Evolutionary conservation across 2,888 invertebrate species (phyloP).

Genomic region (Noctua janthina): DNA sequence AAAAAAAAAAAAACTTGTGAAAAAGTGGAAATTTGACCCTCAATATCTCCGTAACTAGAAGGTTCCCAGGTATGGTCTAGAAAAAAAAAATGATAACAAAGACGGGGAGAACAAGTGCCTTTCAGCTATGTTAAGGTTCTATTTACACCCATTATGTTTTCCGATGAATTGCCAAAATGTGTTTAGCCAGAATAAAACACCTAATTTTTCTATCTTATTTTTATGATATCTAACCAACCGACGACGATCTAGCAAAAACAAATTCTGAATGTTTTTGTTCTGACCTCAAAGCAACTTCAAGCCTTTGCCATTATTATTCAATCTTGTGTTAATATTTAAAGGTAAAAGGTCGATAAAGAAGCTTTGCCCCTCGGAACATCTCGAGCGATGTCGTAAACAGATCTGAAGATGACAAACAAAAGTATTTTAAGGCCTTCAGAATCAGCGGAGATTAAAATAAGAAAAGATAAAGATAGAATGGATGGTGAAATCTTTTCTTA

Average conservation of each 20-base stretch:
- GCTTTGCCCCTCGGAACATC: slow-evolving; percentile 27
- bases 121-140: too few species aligned
- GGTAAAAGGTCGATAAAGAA: slow-evolving; percentile 38
- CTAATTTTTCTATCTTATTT: background rate
- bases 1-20: too few species aligned
- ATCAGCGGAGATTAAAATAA: slow-evolving; percentile 52
- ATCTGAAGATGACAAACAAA: slow-evolving; percentile 56
- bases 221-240: slow-evolving; percentile 5
- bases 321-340: slow-evolving; percentile 53
- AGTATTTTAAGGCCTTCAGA: slow-evolving; percentile 40
- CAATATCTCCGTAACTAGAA: too few species aligned
- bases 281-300: slow-evolving; percentile 25
- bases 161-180: too few species aligned
- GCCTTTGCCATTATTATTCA: slow-evolving; percentile 47
- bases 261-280: slow-evolving; percentile 15
- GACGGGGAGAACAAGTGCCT: too few species aligned
- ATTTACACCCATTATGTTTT: too few species aligned
- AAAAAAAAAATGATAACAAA: too few species aligned
- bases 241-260: slow-evolving; percentile 15
- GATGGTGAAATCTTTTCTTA: background rate
- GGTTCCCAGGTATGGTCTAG: too few species aligned
- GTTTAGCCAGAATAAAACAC: background rate
- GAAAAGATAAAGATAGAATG: slow-evolving; percentile 18
- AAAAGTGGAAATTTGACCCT: too few species aligned
- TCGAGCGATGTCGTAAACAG: slow-evolving; percentile 51